Evolutionary conservation across 2,888 invertebrate genomes (phyloP).

Genomic region (Lepas anatifera): DNA sequence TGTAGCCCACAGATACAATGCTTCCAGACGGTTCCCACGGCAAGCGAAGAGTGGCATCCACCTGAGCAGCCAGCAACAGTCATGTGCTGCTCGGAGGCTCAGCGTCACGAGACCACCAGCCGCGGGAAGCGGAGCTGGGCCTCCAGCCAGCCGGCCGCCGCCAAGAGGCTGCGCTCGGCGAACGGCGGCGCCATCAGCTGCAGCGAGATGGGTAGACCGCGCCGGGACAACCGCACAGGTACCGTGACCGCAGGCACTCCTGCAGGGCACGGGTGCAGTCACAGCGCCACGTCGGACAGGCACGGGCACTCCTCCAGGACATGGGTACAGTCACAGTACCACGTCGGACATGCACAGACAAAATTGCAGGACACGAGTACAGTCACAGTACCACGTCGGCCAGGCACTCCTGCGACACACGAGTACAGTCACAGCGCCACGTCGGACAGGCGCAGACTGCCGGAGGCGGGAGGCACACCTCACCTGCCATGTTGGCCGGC

Average conservation of each 20-base stretch:
- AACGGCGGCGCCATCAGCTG: conserved; percentile 75
- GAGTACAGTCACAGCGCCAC: conserved; percentile 68
- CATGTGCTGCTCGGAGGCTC: too few relatives aligned
- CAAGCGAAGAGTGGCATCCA: too few relatives aligned
- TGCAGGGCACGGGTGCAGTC: conserved; percentile 93
- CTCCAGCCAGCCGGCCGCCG: conserved; percentile 71
- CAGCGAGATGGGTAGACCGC: conserved; percentile 60
- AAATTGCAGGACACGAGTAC: too few relatives aligned
- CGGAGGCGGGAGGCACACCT: conserved; percentile 22
- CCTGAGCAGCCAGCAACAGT: too few relatives aligned
- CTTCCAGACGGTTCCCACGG: too few relatives aligned
- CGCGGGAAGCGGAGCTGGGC: conserved; percentile 20
- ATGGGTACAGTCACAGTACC: too few relatives aligned
- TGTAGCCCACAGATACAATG: too few relatives aligned
- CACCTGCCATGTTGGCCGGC: conserved; percentile 91
- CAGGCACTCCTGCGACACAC: conserved; percentile 70
- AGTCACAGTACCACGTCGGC: too few relatives aligned
- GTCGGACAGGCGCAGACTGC: not conserved
- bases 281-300: conserved; percentile 36
- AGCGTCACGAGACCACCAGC: not conserved
- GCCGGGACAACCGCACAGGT: conserved; percentile 17
- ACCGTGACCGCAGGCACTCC: conserved; percentile 40
- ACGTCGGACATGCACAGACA: too few relatives aligned
- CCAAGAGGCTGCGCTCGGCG: conserved; percentile 60
- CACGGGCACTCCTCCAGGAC: too few relatives aligned